phyloP scores from a whole-genome alignment of 2,888 invertebrate genomes.

The Serripes groenlandicus region DNA sequence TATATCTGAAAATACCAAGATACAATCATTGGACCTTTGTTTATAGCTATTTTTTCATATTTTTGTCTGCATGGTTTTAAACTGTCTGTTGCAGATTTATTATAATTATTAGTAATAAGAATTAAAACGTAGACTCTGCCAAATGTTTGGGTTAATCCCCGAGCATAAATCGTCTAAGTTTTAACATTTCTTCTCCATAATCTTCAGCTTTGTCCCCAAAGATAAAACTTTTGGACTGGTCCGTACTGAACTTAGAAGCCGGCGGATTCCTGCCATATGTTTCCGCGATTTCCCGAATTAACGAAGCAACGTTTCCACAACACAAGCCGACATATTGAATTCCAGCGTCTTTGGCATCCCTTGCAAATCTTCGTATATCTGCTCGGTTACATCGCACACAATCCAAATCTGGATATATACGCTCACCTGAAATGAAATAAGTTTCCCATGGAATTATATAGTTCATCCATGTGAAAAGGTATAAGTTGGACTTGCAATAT shows the following conservation, averaged over 20 bases:
- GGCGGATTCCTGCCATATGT: constrained; percentile 45
- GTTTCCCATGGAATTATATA: too few relatives aligned
- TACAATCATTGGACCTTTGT: too few relatives aligned
- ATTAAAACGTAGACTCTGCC: too few relatives aligned
- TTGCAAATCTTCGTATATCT: constrained; percentile 70
- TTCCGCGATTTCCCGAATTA: constrained; percentile 70
- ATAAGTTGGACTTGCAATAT: too few relatives aligned
- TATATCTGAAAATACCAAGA: too few relatives aligned
- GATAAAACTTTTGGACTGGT: constrained; percentile 42
- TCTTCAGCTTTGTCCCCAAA: constrained; percentile 36
- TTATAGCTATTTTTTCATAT: too few relatives aligned
- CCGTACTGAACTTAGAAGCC: constrained; percentile 36
- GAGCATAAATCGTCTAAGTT: constrained; percentile 48
- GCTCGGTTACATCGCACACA: constrained; percentile 55
- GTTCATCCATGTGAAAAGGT: too few relatives aligned
- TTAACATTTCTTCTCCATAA: constrained; percentile 46
- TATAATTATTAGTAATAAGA: too few relatives aligned
- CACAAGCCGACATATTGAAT: constrained; percentile 78
- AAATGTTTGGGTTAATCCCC: constrained; percentile 35
- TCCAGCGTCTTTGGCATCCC: constrained; percentile 65
- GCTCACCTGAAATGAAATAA: constrained; percentile 68
- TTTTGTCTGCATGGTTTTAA: too few relatives aligned
- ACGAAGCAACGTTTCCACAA: constrained; percentile 74
- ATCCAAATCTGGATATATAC: constrained; percentile 66
- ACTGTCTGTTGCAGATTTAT: too few relatives aligned